Evolutionary conservation across 2,888 invertebrate genomes (phyloP).

Genomic region (Platycnemis pennipes): DNA sequence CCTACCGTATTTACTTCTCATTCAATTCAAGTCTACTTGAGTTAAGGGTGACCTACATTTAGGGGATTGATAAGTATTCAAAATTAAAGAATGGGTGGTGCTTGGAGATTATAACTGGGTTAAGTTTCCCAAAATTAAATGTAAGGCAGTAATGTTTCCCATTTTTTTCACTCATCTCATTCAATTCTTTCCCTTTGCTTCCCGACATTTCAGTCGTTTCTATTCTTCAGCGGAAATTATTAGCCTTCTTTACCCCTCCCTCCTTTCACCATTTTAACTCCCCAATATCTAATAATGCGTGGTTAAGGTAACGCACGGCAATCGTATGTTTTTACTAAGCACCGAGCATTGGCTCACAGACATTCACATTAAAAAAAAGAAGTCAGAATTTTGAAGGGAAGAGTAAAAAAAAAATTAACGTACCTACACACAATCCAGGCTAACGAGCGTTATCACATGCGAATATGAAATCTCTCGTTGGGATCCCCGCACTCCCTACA

Average conservation of each 20-base stretch:
- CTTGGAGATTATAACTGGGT: neutral
- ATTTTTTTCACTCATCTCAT: neutral
- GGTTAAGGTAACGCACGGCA: neutral
- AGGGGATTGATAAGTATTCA: too few species aligned
- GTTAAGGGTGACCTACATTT: too few species aligned
- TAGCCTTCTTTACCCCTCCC: too few species aligned
- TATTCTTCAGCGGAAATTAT: neutral
- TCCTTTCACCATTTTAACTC: neutral
- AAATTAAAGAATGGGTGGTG: too few species aligned
- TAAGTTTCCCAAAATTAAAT: neutral
- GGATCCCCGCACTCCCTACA: neutral
- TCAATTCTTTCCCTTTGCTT: neutral
- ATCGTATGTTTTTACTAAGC: neutral
- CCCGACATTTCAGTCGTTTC: neutral
- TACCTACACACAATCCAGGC: neutral
- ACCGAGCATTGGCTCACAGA: neutral
- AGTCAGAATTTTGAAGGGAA: neutral
- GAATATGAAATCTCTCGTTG: neutral
- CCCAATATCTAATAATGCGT: too few species aligned
- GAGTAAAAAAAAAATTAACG: too few species aligned
- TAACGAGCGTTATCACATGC: conserved; percentile 7
- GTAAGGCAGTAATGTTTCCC: neutral
- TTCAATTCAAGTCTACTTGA: too few species aligned
- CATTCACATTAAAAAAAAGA: too few species aligned
- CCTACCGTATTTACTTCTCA: too few species aligned